phyloP scores from a whole-genome alignment of 2,113 vertebrate genomes.

The Paradisaea rubra region DNA sequence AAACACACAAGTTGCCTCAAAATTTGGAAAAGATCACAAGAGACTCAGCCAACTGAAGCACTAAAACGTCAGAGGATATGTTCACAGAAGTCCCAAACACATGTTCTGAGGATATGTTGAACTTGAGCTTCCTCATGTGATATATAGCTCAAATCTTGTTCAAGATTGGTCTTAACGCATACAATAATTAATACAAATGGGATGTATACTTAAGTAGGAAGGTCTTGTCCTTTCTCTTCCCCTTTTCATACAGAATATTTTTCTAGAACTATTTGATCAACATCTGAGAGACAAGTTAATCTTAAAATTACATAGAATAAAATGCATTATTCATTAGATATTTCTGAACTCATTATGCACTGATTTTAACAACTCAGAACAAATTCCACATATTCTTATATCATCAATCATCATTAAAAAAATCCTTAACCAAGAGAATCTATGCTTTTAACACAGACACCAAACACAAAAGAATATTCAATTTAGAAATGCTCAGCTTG shows the following conservation, averaged over 20 bases:
- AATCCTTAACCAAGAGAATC: background rate
- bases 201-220: background rate
- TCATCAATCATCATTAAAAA: background rate
- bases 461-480: background rate
- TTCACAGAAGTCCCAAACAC: conserved; percentile 3
- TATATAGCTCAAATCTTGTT: background rate
- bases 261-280: background rate
- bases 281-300: background rate
- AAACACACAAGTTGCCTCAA: background rate
- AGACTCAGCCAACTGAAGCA: background rate
- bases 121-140: background rate
- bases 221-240: background rate
- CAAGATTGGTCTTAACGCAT: background rate
- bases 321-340: background rate
- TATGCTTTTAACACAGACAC: background rate
- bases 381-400: background rate
- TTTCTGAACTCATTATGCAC: background rate
- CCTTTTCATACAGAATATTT: background rate
- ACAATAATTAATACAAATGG: background rate
- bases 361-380: background rate
- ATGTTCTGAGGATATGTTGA: background rate
- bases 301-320: background rate
- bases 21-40: background rate
- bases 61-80: background rate
- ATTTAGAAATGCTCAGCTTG: background rate